Conservation (phyloP, 2,113 vertebrate genomes). For the Oncorhynchus gorbuscha region DNA sequence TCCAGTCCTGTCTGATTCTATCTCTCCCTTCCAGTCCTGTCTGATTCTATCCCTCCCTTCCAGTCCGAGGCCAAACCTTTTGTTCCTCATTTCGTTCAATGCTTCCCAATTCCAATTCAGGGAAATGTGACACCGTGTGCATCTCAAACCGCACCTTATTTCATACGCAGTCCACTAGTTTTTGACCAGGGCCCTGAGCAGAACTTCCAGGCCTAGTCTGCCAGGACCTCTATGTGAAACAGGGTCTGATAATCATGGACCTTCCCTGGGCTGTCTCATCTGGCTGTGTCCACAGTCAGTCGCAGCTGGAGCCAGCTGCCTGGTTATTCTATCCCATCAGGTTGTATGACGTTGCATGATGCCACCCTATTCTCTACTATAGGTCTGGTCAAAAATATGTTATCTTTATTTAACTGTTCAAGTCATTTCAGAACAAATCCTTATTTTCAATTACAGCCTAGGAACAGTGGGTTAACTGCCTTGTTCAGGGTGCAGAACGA, state of each 20-base stretch:
- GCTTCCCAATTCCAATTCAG: conserved; percentile 26
- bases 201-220: conserved; percentile 2
- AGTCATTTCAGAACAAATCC: no score
- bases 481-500: no score
- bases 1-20: conserved; percentile 5
- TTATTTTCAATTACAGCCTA: no score
- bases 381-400: no score
- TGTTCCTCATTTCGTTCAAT: conserved; percentile 3
- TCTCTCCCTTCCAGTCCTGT: neutral
- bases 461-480: no score
- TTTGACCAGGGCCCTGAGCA: no score
- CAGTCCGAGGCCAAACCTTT: neutral
- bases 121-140: conserved; percentile 7
- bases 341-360: neutral
- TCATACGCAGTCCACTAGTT: no score
- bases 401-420: no score
- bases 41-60: conserved; percentile 20
- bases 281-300: conserved; percentile 10
- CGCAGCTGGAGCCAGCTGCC: conserved; percentile 11
- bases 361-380: no score
- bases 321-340: conserved; percentile 14
- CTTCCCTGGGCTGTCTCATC: conserved; percentile 32
- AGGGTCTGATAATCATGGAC: conserved; percentile 30
- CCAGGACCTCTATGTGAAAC: conserved; percentile 30
- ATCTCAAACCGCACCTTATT: no score